Base-by-base conservation (phyloP, 2,113 vertebrate genomes). In the Tragelaphus buxtoni region DNA sequence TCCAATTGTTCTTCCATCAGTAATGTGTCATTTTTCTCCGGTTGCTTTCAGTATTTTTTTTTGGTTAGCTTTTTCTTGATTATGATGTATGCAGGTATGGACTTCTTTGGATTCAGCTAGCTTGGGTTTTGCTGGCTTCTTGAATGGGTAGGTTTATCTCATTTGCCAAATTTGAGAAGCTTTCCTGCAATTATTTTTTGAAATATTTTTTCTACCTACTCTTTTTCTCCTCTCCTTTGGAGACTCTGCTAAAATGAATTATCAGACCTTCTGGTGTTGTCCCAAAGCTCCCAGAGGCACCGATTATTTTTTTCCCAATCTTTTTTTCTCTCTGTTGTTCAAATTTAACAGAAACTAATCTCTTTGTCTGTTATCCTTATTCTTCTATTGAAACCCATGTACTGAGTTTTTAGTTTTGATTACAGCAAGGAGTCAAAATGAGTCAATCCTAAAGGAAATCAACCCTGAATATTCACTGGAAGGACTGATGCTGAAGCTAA, bases 131-230 rank as follows among this genome's bases (percentile, higher is more conserved):
- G 4, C 14, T 61, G 56, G 3, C 11, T 86, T 90, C 53, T 32
- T 77, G 47, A 91, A 76, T n/a, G 13, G 53, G 13, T 26, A 95
- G 3, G 4, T 47, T 60, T 83, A 72, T 49, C 16, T 82, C 22
- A 83, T 53, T 47, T 79, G 76, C n/a, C 83, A 80, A 63, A 92
- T 80, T 47, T 42, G 53, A 39, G 1, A 60, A 32, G 12, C 65
- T 91, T 93, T 82, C n/a, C 85, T 96, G 26, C 20, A 91, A 49
- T 93, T 58, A 56, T 60, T 92, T 69, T 93, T 91, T 85, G n/a
- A 93, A 83, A 24, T 55, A 30, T 53, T 65, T 63, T 91, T 69
- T 55, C 20, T 49, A 61, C 12, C 4, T 1, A 69, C 0, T 82
- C 3, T 22, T 0, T 77, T 22, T 32, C 9, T 63, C 80, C 4